Conservation (phyloP, 2,113 vertebrate genomes). For the Hassar affinis region DNA sequence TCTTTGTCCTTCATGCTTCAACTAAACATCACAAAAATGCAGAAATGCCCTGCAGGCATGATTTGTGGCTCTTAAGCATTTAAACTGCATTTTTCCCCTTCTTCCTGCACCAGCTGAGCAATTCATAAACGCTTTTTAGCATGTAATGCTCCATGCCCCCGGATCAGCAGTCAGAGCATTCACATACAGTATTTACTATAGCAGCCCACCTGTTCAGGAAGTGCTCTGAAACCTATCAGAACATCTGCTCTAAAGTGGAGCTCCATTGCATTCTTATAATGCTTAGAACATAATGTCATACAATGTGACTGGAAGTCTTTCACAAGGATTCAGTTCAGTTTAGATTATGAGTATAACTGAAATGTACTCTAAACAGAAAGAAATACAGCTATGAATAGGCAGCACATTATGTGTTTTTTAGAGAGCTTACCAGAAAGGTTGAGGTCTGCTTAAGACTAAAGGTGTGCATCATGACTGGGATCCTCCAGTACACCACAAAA, state of each 20-base stretch:
- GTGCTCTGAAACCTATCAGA: not conserved
- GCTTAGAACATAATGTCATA: not conserved
- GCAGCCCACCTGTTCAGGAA: constrained; percentile 17
- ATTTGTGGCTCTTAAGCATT: not conserved
- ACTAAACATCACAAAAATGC: constrained; percentile 28
- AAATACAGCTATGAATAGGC: not conserved
- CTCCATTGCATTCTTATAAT: constrained; percentile 2
- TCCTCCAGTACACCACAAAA: not conserved
- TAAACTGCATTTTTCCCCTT: not conserved
- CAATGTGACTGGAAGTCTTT: not conserved
- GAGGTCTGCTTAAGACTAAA: not conserved
- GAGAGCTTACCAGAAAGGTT: not conserved
- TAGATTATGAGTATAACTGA: not conserved
- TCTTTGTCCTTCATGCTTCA: constrained; percentile 6
- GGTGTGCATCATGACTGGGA: not conserved
- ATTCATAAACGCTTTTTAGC: not conserved
- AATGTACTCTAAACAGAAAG: not conserved
- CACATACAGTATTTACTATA: too few relatives aligned
- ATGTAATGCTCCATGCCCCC: not conserved
- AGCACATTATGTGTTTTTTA: not conserved
- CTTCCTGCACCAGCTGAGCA: not conserved
- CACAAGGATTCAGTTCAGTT: not conserved
- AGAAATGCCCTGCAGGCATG: constrained; percentile 16
- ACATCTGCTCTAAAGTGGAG: constrained; percentile 9
- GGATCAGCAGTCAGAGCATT: not conserved